These are phyloP conservation scores for Hesperia comma DNA, from an alignment of 2,888 invertebrate species.

Conservation along the genomic window DNA sequence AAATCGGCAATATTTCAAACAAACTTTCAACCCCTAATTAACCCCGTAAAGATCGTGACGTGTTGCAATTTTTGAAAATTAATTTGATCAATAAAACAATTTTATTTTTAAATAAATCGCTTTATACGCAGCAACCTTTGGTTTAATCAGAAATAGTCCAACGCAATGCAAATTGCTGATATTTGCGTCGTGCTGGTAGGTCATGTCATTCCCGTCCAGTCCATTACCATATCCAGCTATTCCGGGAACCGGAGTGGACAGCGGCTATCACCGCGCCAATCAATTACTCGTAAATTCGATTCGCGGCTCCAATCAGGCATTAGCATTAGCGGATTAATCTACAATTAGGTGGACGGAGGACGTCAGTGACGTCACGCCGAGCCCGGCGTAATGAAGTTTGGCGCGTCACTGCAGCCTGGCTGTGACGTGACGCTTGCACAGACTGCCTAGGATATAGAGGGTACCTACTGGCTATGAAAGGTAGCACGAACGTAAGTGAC, in stretches of 20 bases:
- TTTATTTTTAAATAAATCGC: too few species aligned
- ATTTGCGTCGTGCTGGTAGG: too few species aligned
- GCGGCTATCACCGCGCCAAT: conserved; percentile 28
- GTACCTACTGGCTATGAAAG: neutral
- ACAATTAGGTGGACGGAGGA: conserved; percentile 50
- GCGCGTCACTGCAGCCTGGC: conserved; percentile 41
- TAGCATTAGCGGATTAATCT: conserved; percentile 55
- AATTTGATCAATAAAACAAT: too few species aligned
- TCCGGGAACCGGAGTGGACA: conserved; percentile 13
- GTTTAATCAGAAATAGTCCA: too few species aligned
- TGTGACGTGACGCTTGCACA: conserved; percentile 6
- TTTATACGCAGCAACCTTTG: too few species aligned
- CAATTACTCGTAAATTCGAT: conserved; percentile 50
- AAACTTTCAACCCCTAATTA: too few species aligned
- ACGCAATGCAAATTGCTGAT: too few species aligned
- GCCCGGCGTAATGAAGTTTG: conserved; percentile 47
- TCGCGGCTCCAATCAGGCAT: conserved; percentile 51
- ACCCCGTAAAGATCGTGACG: too few species aligned
- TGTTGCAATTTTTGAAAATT: too few species aligned
- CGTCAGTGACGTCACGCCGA: conserved; percentile 21
- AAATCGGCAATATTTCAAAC: too few species aligned
- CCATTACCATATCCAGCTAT: conserved; percentile 9
- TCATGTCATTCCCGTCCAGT: too few species aligned
- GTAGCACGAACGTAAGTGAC: too few species aligned
- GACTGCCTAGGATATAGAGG: neutral